Percentiles rank a stretch among this genome's conserved stretches.
These are phyloP conservation scores for Heliopora coerulea DNA, from an alignment of 92 coral and sea anemone genomes.

Conservation along the genomic window DNA sequence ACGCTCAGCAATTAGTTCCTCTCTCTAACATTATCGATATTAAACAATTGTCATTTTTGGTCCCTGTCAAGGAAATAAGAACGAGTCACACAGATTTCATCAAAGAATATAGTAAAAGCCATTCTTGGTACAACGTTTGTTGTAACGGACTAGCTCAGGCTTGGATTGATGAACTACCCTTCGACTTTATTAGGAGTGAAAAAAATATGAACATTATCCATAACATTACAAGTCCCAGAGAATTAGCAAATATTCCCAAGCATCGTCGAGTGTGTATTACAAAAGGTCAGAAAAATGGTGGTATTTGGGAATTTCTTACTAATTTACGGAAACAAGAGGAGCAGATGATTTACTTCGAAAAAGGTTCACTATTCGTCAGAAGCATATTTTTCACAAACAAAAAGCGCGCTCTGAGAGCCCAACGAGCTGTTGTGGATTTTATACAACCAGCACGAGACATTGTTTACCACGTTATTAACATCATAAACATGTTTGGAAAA, in stretches of 20 bases:
- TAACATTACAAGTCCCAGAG: not conserved
- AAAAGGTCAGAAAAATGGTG: not conserved
- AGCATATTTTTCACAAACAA: slow-evolving; percentile 59
- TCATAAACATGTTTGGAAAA: slow-evolving; percentile 43
- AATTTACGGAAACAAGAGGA: slow-evolving; percentile 64
- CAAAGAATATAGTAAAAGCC: slow-evolving; percentile 28
- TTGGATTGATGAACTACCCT: slow-evolving; percentile 80
- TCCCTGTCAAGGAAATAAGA: slow-evolving; percentile 71
- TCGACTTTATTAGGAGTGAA: slow-evolving; percentile 7
- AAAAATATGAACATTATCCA: slow-evolving; percentile 15
- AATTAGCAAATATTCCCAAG: not conserved
- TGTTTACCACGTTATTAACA: slow-evolving; percentile 45
- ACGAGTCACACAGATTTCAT: slow-evolving; percentile 63
- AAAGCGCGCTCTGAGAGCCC: slow-evolving; percentile 68
- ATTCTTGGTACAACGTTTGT: slow-evolving; percentile 66
- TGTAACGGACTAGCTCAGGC: slow-evolving; percentile 76
- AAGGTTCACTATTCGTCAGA: slow-evolving; percentile 82
- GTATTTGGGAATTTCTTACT: slow-evolving; percentile 41
- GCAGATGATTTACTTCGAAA: slow-evolving; percentile 75
- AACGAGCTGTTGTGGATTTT: slow-evolving; percentile 65
- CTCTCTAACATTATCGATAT: slow-evolving; percentile 75
- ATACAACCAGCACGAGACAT: slow-evolving; percentile 69
- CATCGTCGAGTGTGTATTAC: slow-evolving; percentile 20
- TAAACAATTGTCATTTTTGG: slow-evolving; percentile 57
- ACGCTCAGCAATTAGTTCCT: slow-evolving; percentile 55